Evolutionary conservation across 1,140 invertebrate genomes (phyloP), one percentile per base, ranked within the genome.

Genomic region (Drosophila azteca): DNA sequence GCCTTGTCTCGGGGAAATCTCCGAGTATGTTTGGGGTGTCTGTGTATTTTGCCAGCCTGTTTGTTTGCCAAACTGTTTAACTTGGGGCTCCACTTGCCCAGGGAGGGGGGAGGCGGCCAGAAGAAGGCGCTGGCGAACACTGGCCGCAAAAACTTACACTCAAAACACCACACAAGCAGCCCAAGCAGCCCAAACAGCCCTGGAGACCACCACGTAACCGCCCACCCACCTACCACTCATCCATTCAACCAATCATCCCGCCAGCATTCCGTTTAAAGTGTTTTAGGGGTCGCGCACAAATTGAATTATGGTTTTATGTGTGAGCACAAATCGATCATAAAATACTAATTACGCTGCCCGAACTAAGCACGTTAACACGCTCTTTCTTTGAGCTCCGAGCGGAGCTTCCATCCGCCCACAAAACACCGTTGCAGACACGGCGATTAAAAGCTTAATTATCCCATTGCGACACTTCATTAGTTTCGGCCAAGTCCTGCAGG

Each of bases 361-460:
- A 77, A 72, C 63, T 79, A 65, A 84, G 63, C 54, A 61, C 68
- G 79, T 79, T 79, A 71, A 62, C 82, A 87, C 83, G 65, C 61
- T 70, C 46, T 26, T 51, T 20, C 49, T 35, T 43, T 11, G 5
- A 43, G 72, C 55, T 44, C 26, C 3, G 29, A 46, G 35, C 24
- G 46, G 69, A 61, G 51, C n/a, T 58, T 57, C 61, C 61, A 53
- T 5, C 51, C 31, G 41, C 51, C 29, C 15, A 53, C 67, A 55
- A 55, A 70, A 69, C 67, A 69, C 67, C 67, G 67, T 20, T 44
- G 65, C 60, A 72, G 73, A 64, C 60, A 74, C 69, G 66, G 60
- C 83, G 83, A 87, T 87, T 87, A 88, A 87, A 77, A 82, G 83
- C 83, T 87, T 88, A 87, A 87, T 87, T 87, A 87, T 88, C 83